Base-by-base conservation (phyloP, 2,888 invertebrate genomes). In the Mythimna vitellina region DNA sequence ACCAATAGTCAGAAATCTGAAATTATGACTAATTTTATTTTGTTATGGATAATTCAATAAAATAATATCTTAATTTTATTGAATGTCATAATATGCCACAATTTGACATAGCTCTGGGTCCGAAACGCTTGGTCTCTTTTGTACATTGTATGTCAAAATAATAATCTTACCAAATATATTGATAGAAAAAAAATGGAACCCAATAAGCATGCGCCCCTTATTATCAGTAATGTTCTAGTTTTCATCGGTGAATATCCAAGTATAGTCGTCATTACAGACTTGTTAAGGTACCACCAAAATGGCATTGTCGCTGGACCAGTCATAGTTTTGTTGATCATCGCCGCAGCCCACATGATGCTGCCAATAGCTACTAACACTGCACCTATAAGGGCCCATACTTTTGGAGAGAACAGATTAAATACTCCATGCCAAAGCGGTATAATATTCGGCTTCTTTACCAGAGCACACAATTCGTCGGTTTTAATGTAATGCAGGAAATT, bases 341-440 rank as follows among this genome's bases (percentile, higher is more conserved):
- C 84, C 7, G 67, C 75, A n/a, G 83, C 20, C 91, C 92, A 91
- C 71, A 87, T 85, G 6, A 87, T 54, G 22, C 82, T 38, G 6
- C 88, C 89, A 10, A 87, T 67, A 22, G 68, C 9, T 8, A 82
- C 20, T 25, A 88, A 63, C 7, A 80, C 46, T 8, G 67, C 56
- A 1, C 66, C 6, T 46, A 90, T 70, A 10, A 83, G 9, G 1
- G 85, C 7, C 85, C 82, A 85, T 22, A 84, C 42, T 1, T 12
- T 7, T 2, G 20, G 20, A 29, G 69, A 61, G 46, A 73, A 89
- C 2, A 80, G 69, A 46, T 86, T 85, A 38, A 70, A 70, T 6
- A 87, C 84, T 62, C 88, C 92, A 14, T 87, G 82, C 93, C 92
- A 93, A 7, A 92, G 53, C 3, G 92, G 91, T 63, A 90, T 62